Conservation (phyloP, 2,113 vertebrate genomes). For the Sarotherodon lohbergeri region DNA sequence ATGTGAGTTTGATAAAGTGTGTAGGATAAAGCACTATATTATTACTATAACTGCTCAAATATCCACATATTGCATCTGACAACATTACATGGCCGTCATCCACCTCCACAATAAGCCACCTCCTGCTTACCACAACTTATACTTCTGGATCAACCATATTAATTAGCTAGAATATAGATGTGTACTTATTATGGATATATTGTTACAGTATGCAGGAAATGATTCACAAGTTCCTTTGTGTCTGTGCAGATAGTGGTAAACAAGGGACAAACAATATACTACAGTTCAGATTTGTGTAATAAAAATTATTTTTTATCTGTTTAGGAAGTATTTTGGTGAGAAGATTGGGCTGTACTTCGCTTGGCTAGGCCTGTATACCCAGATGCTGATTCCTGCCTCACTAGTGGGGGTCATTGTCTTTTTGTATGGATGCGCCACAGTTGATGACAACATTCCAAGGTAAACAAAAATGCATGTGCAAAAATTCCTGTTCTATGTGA, state of each 20-base stretch:
- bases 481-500: background rate
- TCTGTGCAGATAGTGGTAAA: background rate
- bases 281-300: background rate
- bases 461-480: constrained; percentile 27
- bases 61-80: background rate
- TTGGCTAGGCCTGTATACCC: constrained; percentile 96
- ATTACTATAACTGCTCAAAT: background rate
- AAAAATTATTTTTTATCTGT: background rate
- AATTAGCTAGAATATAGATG: background rate
- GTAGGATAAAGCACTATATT: background rate
- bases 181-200: background rate
- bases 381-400: constrained; percentile 96
- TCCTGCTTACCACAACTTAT: background rate
- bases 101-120: background rate
- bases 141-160: background rate
- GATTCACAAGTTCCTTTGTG: background rate
- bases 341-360: constrained; percentile 98
- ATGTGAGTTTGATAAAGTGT: background rate
- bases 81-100: background rate
- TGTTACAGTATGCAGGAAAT: background rate
- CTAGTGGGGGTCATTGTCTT: constrained; percentile 93
- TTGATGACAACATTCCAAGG: constrained; percentile 96
- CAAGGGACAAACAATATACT: background rate
- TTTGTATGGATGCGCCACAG: constrained; percentile 91
- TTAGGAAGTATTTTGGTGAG: constrained; percentile 97